Percentiles rank a stretch among this genome's conserved stretches.
Conservation (phyloP, 1,140 invertebrate species). For the Thaumatotibia leucotreta region DNA sequence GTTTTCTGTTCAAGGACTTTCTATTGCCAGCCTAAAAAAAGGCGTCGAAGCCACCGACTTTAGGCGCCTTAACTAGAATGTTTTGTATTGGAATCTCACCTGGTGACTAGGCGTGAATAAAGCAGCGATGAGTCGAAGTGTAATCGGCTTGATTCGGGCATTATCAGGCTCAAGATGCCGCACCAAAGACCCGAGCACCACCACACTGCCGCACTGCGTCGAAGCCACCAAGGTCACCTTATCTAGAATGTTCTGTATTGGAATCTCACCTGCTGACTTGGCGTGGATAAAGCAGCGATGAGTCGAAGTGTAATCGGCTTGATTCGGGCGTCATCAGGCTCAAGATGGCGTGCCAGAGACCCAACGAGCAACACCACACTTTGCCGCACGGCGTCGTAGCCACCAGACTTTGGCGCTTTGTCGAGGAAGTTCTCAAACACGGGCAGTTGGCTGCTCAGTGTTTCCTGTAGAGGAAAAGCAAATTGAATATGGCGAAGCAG, state of each 20-base stretch:
- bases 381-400: conserved; percentile 94
- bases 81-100: conserved; percentile 77
- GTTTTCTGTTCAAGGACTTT: too few species aligned
- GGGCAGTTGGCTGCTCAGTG: conserved; percentile 86
- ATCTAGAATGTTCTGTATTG: too few species aligned
- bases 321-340: conserved; percentile 90
- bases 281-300: conserved; percentile 94
- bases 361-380: conserved; percentile 98
- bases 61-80: too few species aligned
- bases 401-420: conserved; percentile 91
- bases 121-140: conserved; percentile 92
- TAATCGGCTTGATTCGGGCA: conserved; percentile 92
- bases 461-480: too few species aligned
- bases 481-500: too few species aligned
- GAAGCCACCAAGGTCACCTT: too few species aligned
- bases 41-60: too few species aligned
- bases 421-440: conserved; percentile 95
- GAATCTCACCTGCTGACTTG: conserved; percentile 89
- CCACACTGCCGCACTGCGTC: conserved; percentile 96
- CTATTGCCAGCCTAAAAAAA: too few species aligned
- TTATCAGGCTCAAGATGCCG: conserved; percentile 95
- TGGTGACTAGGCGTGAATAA: conserved; percentile 97
- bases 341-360: conserved; percentile 95
- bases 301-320: conserved; percentile 95
- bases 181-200: conserved; percentile 97